Conservation (phyloP, 2,797 vertebrate genomes). For the Gymnodraco acuticeps region DNA sequence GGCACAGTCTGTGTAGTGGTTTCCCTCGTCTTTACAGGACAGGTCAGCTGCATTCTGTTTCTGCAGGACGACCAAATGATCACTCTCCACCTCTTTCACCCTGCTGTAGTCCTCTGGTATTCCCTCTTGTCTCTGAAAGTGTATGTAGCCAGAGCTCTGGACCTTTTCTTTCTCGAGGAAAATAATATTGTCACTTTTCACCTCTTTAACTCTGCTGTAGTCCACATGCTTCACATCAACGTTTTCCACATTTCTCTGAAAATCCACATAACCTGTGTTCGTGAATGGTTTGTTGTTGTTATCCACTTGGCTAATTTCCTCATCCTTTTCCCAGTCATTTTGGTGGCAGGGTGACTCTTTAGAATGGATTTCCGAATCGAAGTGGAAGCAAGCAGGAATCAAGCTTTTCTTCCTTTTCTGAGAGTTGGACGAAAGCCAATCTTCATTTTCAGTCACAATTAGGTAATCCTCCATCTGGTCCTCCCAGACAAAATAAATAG, state of each 20-base stretch:
- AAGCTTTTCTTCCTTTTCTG: constrained; percentile 83
- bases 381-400: constrained; percentile 76
- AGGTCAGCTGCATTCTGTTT: constrained; percentile 42
- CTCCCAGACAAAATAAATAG: constrained; percentile 74
- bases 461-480: constrained; percentile 89
- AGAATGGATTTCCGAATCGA: constrained; percentile 70
- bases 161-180: constrained; percentile 74
- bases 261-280: constrained; percentile 86
- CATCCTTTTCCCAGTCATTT: not conserved
- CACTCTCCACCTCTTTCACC: constrained; percentile 84
- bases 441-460: constrained; percentile 86
- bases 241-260: constrained; percentile 78
- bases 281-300: constrained; percentile 48
- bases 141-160: constrained; percentile 77
- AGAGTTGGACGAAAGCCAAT: constrained; percentile 54
- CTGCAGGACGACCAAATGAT: constrained; percentile 85
- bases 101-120: constrained; percentile 85
- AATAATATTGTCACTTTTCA: constrained; percentile 79
- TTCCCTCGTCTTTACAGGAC: constrained; percentile 15
- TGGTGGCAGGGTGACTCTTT: constrained; percentile 43
- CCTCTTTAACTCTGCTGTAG: constrained; percentile 87
- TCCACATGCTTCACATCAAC: constrained; percentile 76
- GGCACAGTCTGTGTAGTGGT: constrained; percentile 14
- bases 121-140: constrained; percentile 77
- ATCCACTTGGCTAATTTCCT: not conserved